These are phyloP conservation scores for Myrmecophaga tridactyla DNA, from an alignment of 2,113 vertebrate genomes.

Conservation along the genomic window DNA sequence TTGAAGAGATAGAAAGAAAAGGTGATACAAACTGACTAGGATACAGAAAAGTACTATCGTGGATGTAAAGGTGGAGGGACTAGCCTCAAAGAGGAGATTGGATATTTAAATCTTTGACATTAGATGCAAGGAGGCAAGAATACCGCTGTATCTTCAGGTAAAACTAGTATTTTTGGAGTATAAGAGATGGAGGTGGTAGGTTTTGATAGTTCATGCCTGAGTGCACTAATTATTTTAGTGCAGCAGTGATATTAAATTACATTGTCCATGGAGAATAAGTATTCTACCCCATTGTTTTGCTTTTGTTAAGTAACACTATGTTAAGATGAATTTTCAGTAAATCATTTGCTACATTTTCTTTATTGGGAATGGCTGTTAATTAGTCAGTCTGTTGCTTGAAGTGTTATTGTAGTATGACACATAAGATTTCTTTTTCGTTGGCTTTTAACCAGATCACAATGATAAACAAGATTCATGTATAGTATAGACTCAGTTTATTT, in stretches of 20 bases:
- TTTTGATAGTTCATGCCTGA: not conserved
- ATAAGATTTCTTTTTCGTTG: slow-evolving; percentile 63
- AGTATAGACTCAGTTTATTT: not conserved
- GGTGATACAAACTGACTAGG: not conserved
- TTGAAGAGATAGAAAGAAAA: not conserved
- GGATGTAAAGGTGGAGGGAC: not conserved
- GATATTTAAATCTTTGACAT: not conserved
- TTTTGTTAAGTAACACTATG: not conserved
- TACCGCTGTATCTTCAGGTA: not conserved
- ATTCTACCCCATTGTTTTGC: not conserved
- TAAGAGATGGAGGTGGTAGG: not conserved
- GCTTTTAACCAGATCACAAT: slow-evolving; percentile 50
- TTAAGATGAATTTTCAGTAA: not conserved
- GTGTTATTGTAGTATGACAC: slow-evolving; percentile 53
- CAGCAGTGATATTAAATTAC: not conserved
- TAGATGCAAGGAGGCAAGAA: not conserved
- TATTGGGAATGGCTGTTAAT: slow-evolving; percentile 4
- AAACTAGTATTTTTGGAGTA: not conserved
- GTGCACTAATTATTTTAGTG: not conserved
- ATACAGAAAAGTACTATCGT: not conserved
- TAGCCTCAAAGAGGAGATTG: not conserved
- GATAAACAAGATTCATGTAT: slow-evolving; percentile 45
- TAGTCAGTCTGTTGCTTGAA: slow-evolving; percentile 46
- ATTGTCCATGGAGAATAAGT: not conserved
- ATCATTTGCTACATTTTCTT: not conserved